Evolutionary conservation across 2,888 invertebrate species (phyloP).

Genomic region (Nasonia oneida): DNA sequence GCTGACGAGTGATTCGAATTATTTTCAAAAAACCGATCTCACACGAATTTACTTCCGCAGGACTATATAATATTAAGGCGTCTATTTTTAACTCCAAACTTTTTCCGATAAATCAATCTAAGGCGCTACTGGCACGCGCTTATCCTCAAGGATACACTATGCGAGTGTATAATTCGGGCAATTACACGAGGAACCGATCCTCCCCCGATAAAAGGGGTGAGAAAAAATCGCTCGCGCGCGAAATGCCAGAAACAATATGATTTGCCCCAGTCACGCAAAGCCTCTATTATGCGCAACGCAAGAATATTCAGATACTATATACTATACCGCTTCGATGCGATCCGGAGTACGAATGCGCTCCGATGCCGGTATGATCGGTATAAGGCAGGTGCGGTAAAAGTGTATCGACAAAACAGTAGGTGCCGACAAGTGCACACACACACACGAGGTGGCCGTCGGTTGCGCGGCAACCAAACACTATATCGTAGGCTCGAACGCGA

Average conservation of each 20-base stretch:
- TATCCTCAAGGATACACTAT: background rate
- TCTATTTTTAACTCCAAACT: background rate
- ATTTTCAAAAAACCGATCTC: too few relatives aligned
- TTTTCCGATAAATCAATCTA: conserved; percentile 8
- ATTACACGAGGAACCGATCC: background rate
- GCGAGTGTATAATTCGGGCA: background rate
- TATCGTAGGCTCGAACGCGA: background rate
- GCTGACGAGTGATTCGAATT: too few relatives aligned
- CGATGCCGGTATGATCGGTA: background rate
- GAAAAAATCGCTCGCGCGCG: background rate
- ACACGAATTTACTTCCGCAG: background rate
- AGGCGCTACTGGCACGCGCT: too few relatives aligned
- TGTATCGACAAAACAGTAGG: background rate
- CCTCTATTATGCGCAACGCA: background rate
- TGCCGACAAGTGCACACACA: background rate
- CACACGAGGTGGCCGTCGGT: background rate
- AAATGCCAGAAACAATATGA: background rate
- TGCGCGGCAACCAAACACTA: conserved; percentile 22
- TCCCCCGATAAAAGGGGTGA: background rate
- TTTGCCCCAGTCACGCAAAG: background rate
- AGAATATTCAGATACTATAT: background rate
- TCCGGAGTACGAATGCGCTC: background rate
- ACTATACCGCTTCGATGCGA: background rate
- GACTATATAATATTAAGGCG: background rate
- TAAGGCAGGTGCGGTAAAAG: background rate